phyloP scores from a whole-genome alignment of 1,140 invertebrate species.

The Musca vetustissima region DNA sequence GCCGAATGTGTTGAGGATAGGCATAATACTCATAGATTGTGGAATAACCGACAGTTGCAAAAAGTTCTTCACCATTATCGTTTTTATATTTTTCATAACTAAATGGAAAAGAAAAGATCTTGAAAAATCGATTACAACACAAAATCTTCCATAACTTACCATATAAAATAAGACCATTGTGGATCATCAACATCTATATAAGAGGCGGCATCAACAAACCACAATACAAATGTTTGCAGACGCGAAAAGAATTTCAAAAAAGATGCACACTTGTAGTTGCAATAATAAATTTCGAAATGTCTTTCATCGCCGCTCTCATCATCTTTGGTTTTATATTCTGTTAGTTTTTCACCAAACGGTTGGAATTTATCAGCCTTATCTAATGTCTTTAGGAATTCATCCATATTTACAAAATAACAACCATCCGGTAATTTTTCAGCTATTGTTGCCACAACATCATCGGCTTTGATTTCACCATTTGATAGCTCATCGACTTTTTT shows the following conservation, averaged over 20 bases:
- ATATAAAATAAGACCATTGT: slow-evolving; percentile 87
- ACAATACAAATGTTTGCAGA: slow-evolving; percentile 89
- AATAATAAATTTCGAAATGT: slow-evolving; percentile 80
- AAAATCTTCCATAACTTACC: slow-evolving; percentile 65
- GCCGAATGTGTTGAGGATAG: slow-evolving; percentile 82
- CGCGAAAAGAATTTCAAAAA: slow-evolving; percentile 81
- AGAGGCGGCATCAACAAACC: slow-evolving; percentile 92
- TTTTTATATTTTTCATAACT: slow-evolving; percentile 82
- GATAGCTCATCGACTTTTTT: slow-evolving; percentile 47
- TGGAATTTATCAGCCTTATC: slow-evolving; percentile 53
- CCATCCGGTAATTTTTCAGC: slow-evolving; percentile 61
- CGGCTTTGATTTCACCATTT: slow-evolving; percentile 67
- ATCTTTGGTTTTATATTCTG: slow-evolving; percentile 44
- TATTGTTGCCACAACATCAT: slow-evolving; percentile 77
- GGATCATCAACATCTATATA: slow-evolving; percentile 93
- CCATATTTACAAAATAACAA: slow-evolving; percentile 52
- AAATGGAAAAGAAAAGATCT: not conserved
- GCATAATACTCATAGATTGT: slow-evolving; percentile 95
- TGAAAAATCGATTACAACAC: not conserved
- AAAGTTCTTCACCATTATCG: slow-evolving; percentile 64
- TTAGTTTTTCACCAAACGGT: slow-evolving; percentile 57
- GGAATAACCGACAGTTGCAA: slow-evolving; percentile 82
- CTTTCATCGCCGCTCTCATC: slow-evolving; percentile 59
- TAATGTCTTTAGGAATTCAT: slow-evolving; percentile 52
- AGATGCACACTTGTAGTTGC: slow-evolving; percentile 67